These are phyloP conservation scores for Montipora cactus DNA, from an alignment of 64 coral and sea anemone genomes.

Conservation along the genomic window DNA sequence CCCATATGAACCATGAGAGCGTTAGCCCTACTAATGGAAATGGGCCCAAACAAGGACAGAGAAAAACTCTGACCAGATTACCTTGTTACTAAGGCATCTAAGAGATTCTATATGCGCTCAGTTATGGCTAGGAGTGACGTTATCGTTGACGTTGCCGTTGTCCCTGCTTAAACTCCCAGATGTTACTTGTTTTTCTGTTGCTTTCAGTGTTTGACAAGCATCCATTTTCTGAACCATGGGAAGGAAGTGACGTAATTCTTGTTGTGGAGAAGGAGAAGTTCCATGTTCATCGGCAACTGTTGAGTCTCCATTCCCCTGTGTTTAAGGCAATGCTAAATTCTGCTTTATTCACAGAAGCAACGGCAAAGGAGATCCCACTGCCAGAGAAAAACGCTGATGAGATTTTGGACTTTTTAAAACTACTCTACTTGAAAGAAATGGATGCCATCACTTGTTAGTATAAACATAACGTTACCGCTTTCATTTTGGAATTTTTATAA, in stretches of 20 bases:
- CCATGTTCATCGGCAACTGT: conserved; percentile 60
- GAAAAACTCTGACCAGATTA: too few species aligned
- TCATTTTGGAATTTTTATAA: not conserved
- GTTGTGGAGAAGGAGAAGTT: conserved; percentile 42
- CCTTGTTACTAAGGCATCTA: too few species aligned
- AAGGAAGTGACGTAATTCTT: conserved; percentile 49
- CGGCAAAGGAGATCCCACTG: conserved; percentile 27
- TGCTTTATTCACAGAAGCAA: conserved; percentile 29
- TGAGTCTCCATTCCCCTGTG: conserved; percentile 50
- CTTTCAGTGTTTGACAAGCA: not conserved
- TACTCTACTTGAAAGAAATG: conserved; percentile 40
- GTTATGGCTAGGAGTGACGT: too few species aligned
- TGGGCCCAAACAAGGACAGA: too few species aligned
- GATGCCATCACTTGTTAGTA: not conserved
- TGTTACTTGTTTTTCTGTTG: too few species aligned
- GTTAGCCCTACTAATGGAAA: too few species aligned
- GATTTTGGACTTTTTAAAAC: conserved; percentile 31
- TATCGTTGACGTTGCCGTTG: too few species aligned
- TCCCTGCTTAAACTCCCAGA: too few species aligned
- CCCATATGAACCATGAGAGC: too few species aligned
- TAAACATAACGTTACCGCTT: not conserved
- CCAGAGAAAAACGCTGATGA: conserved; percentile 49
- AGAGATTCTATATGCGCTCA: too few species aligned
- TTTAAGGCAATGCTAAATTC: conserved; percentile 58
- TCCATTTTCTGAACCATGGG: conserved; percentile 39